Evolutionary conservation across 2,797 vertebrate species (phyloP).

Genomic region (Argya squamiceps): DNA sequence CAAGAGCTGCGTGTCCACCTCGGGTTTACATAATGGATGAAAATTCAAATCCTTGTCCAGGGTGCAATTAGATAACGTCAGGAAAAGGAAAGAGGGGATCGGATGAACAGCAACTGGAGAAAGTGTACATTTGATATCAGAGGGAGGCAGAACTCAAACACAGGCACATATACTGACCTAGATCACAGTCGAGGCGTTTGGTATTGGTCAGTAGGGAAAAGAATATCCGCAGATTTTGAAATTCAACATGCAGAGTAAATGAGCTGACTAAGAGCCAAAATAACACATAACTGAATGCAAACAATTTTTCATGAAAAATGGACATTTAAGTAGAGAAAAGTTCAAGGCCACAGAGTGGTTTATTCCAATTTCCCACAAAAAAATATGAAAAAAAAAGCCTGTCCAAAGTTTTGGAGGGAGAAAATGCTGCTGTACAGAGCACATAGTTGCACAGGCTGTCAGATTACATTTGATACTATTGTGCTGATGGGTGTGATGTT

Average conservation of each 20-base stretch:
- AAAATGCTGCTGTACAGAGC: background rate
- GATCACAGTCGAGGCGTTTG: background rate
- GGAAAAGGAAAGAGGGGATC: slow-evolving; percentile 47
- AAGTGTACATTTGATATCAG: slow-evolving; percentile 48
- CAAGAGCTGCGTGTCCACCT: background rate
- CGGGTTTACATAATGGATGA: slow-evolving; percentile 49
- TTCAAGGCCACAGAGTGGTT: background rate
- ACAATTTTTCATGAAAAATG: background rate
- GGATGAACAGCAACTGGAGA: background rate
- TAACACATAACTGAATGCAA: background rate
- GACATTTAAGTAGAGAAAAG: background rate
- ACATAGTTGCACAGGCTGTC: background rate
- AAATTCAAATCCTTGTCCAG: slow-evolving; percentile 31
- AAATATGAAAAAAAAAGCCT: background rate
- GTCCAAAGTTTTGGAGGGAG: background rate
- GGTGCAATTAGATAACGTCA: slow-evolving; percentile 38
- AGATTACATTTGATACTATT: background rate
- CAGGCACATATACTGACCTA: background rate
- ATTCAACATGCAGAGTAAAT: background rate
- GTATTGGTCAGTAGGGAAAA: slow-evolving; percentile 13
- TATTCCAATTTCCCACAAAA: background rate
- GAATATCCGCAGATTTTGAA: slow-evolving; percentile 8
- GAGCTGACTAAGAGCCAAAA: background rate
- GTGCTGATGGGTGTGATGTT: background rate
- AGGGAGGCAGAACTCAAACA: slow-evolving; percentile 21